These are phyloP conservation scores for Wiebesia pumilae DNA, from an alignment of 1,140 invertebrate species.

Conservation along the genomic window DNA sequence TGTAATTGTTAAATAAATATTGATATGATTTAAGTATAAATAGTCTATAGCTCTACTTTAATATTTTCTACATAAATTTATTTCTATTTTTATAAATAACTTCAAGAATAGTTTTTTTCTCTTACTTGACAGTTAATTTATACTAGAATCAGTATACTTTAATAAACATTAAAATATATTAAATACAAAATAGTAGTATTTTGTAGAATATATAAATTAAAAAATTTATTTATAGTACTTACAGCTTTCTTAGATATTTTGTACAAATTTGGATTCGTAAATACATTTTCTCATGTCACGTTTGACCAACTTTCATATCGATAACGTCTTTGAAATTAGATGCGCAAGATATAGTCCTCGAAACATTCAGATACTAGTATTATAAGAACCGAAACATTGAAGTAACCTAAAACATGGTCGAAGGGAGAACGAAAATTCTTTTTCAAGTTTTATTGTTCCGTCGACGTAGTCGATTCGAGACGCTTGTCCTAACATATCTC, in stretches of 20 bases:
- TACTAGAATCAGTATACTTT: too few relatives aligned
- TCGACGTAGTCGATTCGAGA: constrained; percentile 66
- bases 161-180: too few relatives aligned
- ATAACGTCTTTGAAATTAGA: constrained; percentile 57
- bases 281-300: background rate
- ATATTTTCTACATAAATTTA: too few relatives aligned
- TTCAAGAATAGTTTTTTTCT: too few relatives aligned
- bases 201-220: too few relatives aligned
- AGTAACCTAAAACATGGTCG: constrained; percentile 38
- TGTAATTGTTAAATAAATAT: too few relatives aligned
- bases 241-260: background rate
- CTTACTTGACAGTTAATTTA: too few relatives aligned
- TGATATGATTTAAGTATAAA: too few relatives aligned
- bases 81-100: too few relatives aligned
- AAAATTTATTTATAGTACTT: too few relatives aligned
- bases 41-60: too few relatives aligned
- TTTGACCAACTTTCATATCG: constrained; percentile 40
- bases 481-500: constrained; percentile 64
- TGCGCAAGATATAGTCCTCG: constrained; percentile 32
- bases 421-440: constrained; percentile 58
- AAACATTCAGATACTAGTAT: constrained; percentile 27
- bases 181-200: too few relatives aligned
- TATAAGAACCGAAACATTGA: constrained; percentile 27
- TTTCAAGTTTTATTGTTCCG: constrained; percentile 68
- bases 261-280: background rate